phyloP scores from a whole-genome alignment of 2,113 vertebrate species.

The Panthera leo region DNA sequence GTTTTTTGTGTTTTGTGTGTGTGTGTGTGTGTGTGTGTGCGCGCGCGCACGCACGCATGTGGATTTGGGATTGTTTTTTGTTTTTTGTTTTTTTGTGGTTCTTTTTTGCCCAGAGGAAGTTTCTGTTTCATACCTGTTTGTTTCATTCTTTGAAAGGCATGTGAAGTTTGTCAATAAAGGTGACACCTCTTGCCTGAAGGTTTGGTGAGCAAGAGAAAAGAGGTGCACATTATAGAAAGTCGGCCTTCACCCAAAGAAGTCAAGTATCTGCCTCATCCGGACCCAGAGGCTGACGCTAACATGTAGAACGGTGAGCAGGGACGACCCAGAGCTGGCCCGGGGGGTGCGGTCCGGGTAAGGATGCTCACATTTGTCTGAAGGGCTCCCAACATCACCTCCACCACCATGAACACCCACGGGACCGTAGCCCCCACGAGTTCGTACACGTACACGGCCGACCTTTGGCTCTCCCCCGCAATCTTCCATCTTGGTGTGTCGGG shows the following conservation, averaged over 20 bases:
- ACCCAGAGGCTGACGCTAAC: background rate
- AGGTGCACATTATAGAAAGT: background rate
- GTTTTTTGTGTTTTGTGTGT: background rate
- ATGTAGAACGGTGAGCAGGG: fast-evolving
- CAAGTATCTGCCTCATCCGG: background rate
- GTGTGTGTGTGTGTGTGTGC: background rate
- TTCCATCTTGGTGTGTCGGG: background rate
- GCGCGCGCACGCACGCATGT: fast-evolving
- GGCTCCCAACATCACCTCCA: background rate
- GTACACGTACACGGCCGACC: fast-evolving
- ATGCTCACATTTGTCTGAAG: background rate
- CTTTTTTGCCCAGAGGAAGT: background rate
- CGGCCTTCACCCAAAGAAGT: background rate
- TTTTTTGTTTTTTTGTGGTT: background rate
- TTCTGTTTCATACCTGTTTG: conserved; percentile 34
- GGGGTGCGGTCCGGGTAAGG: background rate
- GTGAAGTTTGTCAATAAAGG: conserved; percentile 57
- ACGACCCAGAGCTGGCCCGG: no score
- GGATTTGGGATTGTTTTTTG: background rate
- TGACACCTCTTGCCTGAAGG: conserved; percentile 30
- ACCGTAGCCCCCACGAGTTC: background rate
- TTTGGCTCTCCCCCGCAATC: fast-evolving
- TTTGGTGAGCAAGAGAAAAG: conserved; percentile 9
- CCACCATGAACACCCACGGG: fast-evolving
- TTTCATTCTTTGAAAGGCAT: conserved; percentile 31